Evolutionary conservation across 2,113 vertebrate genomes (phyloP).

Genomic region (Gambusia holbrooki): DNA sequence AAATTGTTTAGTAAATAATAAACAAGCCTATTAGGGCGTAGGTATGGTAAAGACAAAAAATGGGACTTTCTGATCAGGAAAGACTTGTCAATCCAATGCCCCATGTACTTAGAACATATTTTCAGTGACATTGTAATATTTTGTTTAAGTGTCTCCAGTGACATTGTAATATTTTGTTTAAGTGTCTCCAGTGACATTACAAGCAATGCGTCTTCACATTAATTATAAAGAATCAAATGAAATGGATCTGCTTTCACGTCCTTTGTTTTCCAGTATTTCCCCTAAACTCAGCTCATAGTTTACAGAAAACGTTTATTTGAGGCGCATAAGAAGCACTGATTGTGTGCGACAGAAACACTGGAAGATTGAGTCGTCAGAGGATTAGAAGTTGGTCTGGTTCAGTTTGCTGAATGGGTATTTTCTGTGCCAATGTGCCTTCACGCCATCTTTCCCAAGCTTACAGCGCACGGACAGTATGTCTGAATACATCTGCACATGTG

Average conservation of each 20-base stretch:
- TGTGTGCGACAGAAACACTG: slow-evolving; percentile 36
- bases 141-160: no score
- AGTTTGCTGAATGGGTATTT: slow-evolving; percentile 76
- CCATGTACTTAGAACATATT: no score
- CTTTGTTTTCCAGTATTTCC: slow-evolving; percentile 45
- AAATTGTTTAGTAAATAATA: no score
- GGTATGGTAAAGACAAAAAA: no score
- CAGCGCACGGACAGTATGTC: slow-evolving; percentile 47
- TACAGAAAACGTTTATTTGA: slow-evolving; percentile 58
- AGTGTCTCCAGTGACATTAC: no score
- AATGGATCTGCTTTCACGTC: slow-evolving; percentile 9
- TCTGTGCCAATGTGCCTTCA: slow-evolving; percentile 57
- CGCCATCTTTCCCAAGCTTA: slow-evolving; percentile 54
- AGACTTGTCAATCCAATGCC: no score
- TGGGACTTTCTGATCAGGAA: no score
- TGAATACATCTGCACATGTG: slow-evolving; percentile 57
- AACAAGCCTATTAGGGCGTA: no score
- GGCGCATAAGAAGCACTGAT: slow-evolving; percentile 13
- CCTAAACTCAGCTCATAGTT: slow-evolving; percentile 46
- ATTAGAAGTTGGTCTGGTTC: slow-evolving; percentile 64
- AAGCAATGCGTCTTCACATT: neutral
- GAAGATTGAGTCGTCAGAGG: slow-evolving; percentile 17
- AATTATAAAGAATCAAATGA: neutral
- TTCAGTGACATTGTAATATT: no score
- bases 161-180: no score